Base-by-base conservation (phyloP, 2,888 invertebrate species). In the Serripes groenlandicus region DNA sequence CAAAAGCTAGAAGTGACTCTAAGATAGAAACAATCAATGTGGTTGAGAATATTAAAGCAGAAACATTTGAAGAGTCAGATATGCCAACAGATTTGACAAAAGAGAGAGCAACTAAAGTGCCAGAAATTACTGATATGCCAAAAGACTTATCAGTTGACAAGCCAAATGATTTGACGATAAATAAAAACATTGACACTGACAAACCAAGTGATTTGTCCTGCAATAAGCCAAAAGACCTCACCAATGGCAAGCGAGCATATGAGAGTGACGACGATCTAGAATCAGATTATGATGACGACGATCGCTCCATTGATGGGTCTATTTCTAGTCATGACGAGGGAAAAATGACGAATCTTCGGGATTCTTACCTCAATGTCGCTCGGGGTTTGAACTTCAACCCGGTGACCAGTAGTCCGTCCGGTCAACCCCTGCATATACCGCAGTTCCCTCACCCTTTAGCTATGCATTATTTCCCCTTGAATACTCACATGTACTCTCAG, bases 391-490 rank as follows among this genome's bases (percentile, higher is more conserved):
- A 85, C 72, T 80, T 81, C 32, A 78, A 81, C 58, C 76, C 85
- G 9, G 83, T 83, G 30, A 75, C 84, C 15, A 81, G 83, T 70
- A 81, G 77, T 81, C 83, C 83, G 66, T 84, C 83, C 62, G 74
- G 83, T 30, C 90, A 88, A 66, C 89, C 91, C 1, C 87, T 93
- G 62, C 92, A 92, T 85, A 91, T 92, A 78, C 92, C 93, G 28
- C 92, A 92, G 83, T 89, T 92, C 58, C 90, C 92, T 32, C 92
- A 91, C 42, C 91, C 91, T 30, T 79, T 93, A 68, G 91, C 92
- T 80, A 92, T 92, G 91, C 91, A 91, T 80, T 92, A 92, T 78
- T 90, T 90, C 78, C 92, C 91, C 60, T 83, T 92, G 81, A 92
- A 92, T 83, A 90, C 91, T 75, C 90, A 91, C 75, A 90, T 91